A percentile compares a stretch with the other conserved stretches of the same genome.
Conservation (phyloP, 2,797 vertebrate genomes). For the Ctenosaura bakeri region DNA sequence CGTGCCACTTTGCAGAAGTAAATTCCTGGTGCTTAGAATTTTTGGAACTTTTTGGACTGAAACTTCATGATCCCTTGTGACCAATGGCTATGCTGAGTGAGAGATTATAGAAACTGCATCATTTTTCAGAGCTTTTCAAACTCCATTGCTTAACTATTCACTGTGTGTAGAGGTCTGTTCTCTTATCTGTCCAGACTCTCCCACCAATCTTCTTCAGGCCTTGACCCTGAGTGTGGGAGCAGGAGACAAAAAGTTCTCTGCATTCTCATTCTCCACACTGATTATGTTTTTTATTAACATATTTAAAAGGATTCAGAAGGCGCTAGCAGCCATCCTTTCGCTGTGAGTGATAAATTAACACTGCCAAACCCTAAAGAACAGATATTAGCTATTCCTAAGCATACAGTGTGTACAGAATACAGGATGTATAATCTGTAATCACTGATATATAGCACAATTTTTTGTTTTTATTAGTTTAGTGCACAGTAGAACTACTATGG, state of each 20-base stretch:
- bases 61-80: background rate
- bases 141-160: background rate
- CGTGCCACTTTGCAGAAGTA: background rate
- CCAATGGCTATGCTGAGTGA: background rate
- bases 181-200: slow-evolving; percentile 4
- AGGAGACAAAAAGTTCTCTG: background rate
- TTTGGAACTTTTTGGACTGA: too few species aligned
- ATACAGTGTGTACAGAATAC: background rate
- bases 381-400: background rate
- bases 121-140: too few species aligned
- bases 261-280: background rate
- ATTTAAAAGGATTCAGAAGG: background rate
- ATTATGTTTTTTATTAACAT: background rate
- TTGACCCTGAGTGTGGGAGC: background rate
- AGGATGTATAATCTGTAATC: background rate
- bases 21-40: background rate
- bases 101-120: too few species aligned
- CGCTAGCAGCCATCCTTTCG: background rate
- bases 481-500: background rate
- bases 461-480: slow-evolving; percentile 13
- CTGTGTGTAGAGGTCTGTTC: background rate
- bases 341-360: background rate
- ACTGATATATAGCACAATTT: background rate
- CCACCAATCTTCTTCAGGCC: background rate
- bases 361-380: background rate